Conservation (phyloP, 2,113 vertebrate genomes). For the Thymallus thymallus region DNA sequence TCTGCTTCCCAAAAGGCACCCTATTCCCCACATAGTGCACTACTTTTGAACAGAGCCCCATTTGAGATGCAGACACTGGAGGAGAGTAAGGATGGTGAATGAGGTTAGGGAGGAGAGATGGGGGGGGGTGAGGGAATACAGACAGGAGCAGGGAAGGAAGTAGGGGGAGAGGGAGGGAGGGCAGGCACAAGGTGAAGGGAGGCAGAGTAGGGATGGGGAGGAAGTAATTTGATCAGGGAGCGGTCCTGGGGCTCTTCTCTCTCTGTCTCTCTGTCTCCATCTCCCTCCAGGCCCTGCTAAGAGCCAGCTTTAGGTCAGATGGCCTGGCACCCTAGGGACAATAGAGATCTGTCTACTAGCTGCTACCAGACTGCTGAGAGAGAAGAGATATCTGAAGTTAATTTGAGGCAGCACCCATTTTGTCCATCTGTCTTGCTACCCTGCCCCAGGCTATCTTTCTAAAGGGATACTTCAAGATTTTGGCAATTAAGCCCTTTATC, state of each 20-base stretch:
- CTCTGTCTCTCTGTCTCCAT: neutral
- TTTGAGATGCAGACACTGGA: too few species aligned
- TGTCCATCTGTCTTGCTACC: constrained; percentile 22
- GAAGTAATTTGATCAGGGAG: constrained; percentile 62
- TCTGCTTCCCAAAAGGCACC: too few species aligned
- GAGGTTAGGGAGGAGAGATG: neutral
- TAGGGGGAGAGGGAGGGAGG: too few species aligned
- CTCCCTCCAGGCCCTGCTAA: neutral
- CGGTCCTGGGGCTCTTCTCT: constrained; percentile 20
- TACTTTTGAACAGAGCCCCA: too few species aligned
- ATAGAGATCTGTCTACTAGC: constrained; percentile 16
- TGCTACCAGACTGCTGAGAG: constrained; percentile 13
- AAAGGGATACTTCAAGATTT: neutral
- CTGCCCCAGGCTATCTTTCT: neutral
- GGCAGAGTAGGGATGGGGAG: constrained; percentile 19
- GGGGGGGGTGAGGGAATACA: too few species aligned
- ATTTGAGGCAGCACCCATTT: constrained; percentile 31
- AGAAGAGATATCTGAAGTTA: constrained; percentile 32
- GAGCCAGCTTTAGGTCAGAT: constrained; percentile 7
- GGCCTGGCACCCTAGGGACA: constrained; percentile 27
- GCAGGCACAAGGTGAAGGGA: neutral
- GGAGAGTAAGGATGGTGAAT: neutral
- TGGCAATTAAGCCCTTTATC: too few species aligned
- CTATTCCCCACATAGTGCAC: too few species aligned
- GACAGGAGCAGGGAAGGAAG: too few species aligned